A percentile compares a stretch with the other conserved stretches of the same genome.
Conservation (phyloP, 2,888 invertebrate species). For the Pristionchus japonicus region DNA sequence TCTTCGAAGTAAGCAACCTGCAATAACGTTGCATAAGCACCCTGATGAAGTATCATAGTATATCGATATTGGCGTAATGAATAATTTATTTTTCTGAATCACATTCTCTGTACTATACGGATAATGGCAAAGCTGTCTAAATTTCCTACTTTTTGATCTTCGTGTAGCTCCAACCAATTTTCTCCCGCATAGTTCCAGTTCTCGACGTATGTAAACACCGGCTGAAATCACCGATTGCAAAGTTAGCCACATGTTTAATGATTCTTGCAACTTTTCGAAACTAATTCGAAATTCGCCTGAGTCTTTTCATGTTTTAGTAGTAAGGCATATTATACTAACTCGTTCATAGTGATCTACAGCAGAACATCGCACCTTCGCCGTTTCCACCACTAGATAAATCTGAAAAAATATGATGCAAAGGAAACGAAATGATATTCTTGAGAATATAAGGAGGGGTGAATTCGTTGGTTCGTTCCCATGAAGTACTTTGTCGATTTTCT, state of each 20-base stretch:
- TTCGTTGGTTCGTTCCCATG: no score
- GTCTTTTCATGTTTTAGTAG: no score
- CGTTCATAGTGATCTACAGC: background rate
- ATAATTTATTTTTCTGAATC: no score
- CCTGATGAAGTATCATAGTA: background rate
- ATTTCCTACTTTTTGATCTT: background rate
- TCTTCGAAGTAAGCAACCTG: background rate
- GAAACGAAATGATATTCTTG: no score
- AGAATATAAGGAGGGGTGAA: no score
- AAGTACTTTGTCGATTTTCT: no score
- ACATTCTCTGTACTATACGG: no score
- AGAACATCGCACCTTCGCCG: background rate
- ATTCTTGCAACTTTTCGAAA: no score
- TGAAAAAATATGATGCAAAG: background rate
- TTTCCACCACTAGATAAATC: background rate
- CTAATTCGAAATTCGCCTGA: no score
- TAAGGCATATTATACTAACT: background rate
- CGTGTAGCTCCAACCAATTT: background rate
- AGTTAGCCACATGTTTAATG: background rate
- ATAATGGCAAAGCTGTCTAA: no score
- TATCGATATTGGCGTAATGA: no score
- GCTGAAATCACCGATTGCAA: background rate
- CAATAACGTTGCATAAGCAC: background rate
- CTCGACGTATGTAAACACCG: background rate
- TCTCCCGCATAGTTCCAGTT: background rate